phyloP scores from a whole-genome alignment of 2,113 vertebrate species.

The Nannospalax galili region DNA sequence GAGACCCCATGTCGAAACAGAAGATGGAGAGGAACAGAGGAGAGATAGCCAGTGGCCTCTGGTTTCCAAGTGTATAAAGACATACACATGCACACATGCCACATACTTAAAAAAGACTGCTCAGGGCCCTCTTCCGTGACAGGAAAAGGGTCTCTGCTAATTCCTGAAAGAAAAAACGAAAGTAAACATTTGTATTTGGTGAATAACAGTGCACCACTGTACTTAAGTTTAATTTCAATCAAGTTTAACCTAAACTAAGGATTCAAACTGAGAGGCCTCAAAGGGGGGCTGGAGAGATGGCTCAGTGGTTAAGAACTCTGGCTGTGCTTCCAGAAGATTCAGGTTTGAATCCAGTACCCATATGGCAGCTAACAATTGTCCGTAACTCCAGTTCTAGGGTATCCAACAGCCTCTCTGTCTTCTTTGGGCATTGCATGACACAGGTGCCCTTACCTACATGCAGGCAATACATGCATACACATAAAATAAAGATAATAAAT shows the following conservation, averaged over 20 bases:
- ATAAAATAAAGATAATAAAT: too few species aligned
- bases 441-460: too few species aligned
- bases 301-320: too few species aligned
- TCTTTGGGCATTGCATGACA: too few species aligned
- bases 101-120: not conserved
- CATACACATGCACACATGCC: not conserved
- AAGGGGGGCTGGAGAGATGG: too few species aligned
- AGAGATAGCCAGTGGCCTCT: not conserved
- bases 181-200: not conserved
- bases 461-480: too few species aligned
- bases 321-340: too few species aligned
- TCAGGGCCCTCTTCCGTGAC: not conserved
- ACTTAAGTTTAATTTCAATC: not conserved
- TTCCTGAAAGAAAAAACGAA: conserved; percentile 22
- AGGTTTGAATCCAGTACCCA: too few species aligned
- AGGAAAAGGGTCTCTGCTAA: not conserved
- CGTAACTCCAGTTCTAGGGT: too few species aligned
- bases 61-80: too few species aligned
- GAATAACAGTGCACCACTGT: not conserved
- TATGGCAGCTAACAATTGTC: too few species aligned
- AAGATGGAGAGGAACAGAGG: not conserved
- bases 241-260: conserved; percentile 31
- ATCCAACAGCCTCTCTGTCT: too few species aligned
- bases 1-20: not conserved
- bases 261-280: conserved; percentile 35